Evolutionary conservation across 2,797 vertebrate species (phyloP).

Genomic region (Erpetoichthys calabaricus): DNA sequence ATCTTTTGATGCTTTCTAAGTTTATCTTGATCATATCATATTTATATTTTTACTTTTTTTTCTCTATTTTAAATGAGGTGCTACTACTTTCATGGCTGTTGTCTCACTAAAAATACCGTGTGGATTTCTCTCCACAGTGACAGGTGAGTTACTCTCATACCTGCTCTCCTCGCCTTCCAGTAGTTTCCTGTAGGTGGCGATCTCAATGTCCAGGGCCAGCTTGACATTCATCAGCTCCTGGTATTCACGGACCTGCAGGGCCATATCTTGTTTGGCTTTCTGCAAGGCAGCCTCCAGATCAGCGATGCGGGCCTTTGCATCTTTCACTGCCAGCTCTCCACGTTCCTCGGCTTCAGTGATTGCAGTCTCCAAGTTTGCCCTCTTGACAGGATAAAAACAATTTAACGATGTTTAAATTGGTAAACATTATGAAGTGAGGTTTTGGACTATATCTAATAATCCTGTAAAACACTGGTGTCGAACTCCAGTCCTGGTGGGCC

Average conservation of each 20-base stretch:
- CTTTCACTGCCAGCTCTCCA: conserved; percentile 26
- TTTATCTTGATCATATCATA: too few species aligned
- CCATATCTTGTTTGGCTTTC: conserved; percentile 41
- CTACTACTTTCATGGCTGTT: too few species aligned
- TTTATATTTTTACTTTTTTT: too few species aligned
- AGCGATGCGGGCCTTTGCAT: conserved; percentile 27
- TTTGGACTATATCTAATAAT: too few species aligned
- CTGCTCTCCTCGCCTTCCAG: conserved; percentile 56
- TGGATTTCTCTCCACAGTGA: too few species aligned
- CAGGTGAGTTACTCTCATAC: conserved; percentile 14
- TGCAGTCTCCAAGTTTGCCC: conserved; percentile 33
- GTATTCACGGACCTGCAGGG: conserved; percentile 45
- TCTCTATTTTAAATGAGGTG: too few species aligned
- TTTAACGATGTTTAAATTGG: too few species aligned
- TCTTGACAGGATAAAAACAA: conserved; percentile 19
- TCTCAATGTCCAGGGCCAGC: conserved; percentile 67
- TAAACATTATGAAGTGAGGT: too few species aligned
- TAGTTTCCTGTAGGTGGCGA: conserved; percentile 62
- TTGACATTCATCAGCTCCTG: conserved; percentile 65
- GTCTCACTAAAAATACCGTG: too few species aligned
- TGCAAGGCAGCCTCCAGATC: conserved; percentile 47
- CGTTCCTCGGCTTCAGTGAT: conserved; percentile 24
- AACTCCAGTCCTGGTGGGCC: too few species aligned
- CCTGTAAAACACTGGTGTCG: too few species aligned
- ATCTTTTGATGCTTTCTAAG: too few species aligned